Evolutionary conservation across 2,888 invertebrate species (phyloP).

Genomic region (Drosophila limbata): DNA sequence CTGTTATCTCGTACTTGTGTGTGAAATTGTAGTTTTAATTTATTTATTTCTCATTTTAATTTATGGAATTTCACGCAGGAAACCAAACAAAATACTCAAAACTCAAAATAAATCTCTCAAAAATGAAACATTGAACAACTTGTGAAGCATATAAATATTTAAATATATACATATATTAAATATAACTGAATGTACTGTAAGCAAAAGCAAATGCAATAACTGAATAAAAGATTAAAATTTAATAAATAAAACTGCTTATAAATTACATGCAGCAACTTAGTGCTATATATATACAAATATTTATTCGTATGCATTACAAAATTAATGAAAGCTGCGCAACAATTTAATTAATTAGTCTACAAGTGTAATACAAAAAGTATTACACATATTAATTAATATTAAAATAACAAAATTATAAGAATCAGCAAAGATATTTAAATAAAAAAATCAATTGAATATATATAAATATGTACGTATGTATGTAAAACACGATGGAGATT

Average conservation of each 20-base stretch:
- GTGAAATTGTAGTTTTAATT: conserved; percentile 63
- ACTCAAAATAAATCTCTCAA: conserved; percentile 50
- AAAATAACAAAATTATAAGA: conserved; percentile 37
- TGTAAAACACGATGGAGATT: conserved; percentile 39
- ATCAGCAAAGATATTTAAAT: conserved; percentile 11
- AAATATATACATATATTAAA: conserved; percentile 46
- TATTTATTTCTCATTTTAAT: conserved; percentile 65
- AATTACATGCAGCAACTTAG: conserved; percentile 68
- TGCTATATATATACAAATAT: conserved; percentile 70
- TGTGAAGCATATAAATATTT: conserved; percentile 61
- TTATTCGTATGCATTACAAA: conserved; percentile 64
- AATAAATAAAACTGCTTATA: conserved; percentile 60
- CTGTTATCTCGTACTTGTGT: conserved; percentile 13
- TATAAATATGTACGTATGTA: conserved; percentile 45
- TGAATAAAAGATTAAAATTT: conserved; percentile 43
- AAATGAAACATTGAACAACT: conserved; percentile 44
- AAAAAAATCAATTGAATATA: conserved; percentile 37
- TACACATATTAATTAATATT: conserved; percentile 33
- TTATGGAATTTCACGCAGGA: conserved; percentile 50
- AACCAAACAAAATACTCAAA: conserved; percentile 65
- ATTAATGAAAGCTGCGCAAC: conserved; percentile 55
- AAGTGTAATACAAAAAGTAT: conserved; percentile 31
- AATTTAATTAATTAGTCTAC: conserved; percentile 53
- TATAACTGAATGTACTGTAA: conserved; percentile 49
- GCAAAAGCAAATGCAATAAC: conserved; percentile 66